Evolutionary conservation across 2,797 vertebrate species (phyloP), one percentile per base, ranked within the genome.

Genomic region (Vireo griseus): DNA sequence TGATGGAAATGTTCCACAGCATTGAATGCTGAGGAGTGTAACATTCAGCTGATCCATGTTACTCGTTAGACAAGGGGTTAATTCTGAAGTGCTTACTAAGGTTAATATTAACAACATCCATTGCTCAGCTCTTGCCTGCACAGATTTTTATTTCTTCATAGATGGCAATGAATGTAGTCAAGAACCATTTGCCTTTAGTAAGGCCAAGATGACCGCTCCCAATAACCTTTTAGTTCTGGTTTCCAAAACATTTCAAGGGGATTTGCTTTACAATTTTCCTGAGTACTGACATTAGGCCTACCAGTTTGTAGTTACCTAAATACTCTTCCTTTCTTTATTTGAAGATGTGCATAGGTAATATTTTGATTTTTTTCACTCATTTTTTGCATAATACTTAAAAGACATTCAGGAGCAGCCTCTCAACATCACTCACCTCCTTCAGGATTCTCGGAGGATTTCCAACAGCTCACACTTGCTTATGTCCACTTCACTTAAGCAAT

Each of bases 321-420:
- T n/a, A 7, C 3, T 25, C 10, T 2, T 40, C 11, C 25, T 63
- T 72, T 80, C 10, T 62, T 72, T 54, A n/a, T 87, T 28, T 51
- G 15, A 63, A 65, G 6, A 75, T 25, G 5, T 0, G 0, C 40
- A 2, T 20, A 85, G 16, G 1, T n/a, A 80, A 26, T 40, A 57
- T 19, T 57, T 89, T 29, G 8, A 9, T n/a, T 25, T 80, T 67
- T 50, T 29, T 5, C 3, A n/a, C 33, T 55, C 5, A 17, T 59
- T 59, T 22, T 28, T 76, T 72, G 13, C 11, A 15, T 33, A 40
- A 52, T 2, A 19, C 2, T 40, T 69, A 25, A 26, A 69, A 69
- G 29, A 29, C 17, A 48, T 29, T 50, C 24, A 20, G 0, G 0
- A n/a, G 28, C 22, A 58, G 4, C 20, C 5, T 58, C 26, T 24